Evolutionary conservation across 2,888 invertebrate genomes (phyloP), one percentile per base, ranked within the genome.

Genomic region (Bugula neritina): DNA sequence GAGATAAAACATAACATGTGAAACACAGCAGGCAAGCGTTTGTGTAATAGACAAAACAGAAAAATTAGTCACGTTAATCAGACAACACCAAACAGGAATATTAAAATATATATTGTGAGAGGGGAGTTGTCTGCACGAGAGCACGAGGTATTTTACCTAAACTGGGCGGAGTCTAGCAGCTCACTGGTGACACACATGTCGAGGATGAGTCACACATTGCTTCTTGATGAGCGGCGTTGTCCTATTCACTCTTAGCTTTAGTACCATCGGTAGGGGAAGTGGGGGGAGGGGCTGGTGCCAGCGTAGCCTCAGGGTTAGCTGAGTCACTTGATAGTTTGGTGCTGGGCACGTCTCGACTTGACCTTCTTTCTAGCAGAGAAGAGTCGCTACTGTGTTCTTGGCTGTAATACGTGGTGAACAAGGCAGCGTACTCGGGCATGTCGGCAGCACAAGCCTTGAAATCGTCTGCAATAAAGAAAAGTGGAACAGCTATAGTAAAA

Each of bases 391-490:
- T 43, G 17, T 43, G 43, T 43, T 43, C 43, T 43, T 43, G 72
- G 52, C 78, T 75, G 72, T 77, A 77, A 74, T 81, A 82, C 0
- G 79, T 79, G 69, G 74, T 74, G 73, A 83, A 83, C 58, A 83
- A 75, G 54, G 80, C 79, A 69, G 83, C 83, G 78, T 83, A 85
- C 73, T 85, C 84, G 69, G 84, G 84, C 72, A 81, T 80, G 72
- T 79, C 77, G 71, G 76, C 73, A 29, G 83, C 82, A 77, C 79
- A 81, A 5, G 72, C 73, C 74, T 79, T 79, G 73, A 84, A 84
- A 73, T 84, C 84, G 72, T 80, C 85, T 84, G 79, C 55, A 77
- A 76, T 71, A 69, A n/a, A n/a, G n/a, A n/a, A n/a, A n/a, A n/a
- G n/a, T 10, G 5, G 5, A 43, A 43, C 43, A 43, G 43, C 43